Evolutionary conservation across 1,140 invertebrate species (phyloP), one percentile per base, ranked within the genome.

Genomic region (Marisa cornuarietis): DNA sequence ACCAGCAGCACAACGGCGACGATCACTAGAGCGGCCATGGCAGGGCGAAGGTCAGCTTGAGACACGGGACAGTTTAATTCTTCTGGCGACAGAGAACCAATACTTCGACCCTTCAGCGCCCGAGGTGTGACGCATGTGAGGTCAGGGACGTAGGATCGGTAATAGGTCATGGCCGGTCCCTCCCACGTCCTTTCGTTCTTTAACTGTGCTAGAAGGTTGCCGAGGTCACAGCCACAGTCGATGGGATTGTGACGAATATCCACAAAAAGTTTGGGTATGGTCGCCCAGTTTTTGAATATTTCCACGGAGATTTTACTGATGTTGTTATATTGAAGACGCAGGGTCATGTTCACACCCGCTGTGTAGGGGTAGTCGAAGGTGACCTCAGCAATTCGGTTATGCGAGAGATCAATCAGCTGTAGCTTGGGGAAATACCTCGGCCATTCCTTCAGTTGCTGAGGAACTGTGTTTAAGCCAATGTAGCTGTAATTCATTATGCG

Each of bases 221-320:
- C 26, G n/a, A 78, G 13, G 9, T 78, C 71, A 69, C 82, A 83
- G 10, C 24, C 54, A 24, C 82, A 83, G 26, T 76, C 54, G 7
- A 83, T 69, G 1, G 82, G 82, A 42, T 83, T 83, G 6, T 78
- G 26, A 11, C 71, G 58, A 22, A 83, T 69, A 58, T 83, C 82
- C 9, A 80, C 82, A 24, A 52, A 54, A 49, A 80, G 62, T 20
- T 76, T 66, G 22, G 72, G 63, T 5, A 80, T 63, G 10, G 22
- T 18, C 1, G 76, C 76, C 79, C 79, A 79, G 18, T 76, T 62
- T 61, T 80, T 72, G 10, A 83, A 51, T 22, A 78, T 68, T 4
- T 78, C 65, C 63, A 76, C n/a, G 20, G 22, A 58, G 42, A 83
- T 75, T 9, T 8, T 71, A 49, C 79, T 78, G 63, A 83, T 71